Base-by-base conservation (phyloP, 2,113 vertebrate species). In the Pelecanus crispus region DNA sequence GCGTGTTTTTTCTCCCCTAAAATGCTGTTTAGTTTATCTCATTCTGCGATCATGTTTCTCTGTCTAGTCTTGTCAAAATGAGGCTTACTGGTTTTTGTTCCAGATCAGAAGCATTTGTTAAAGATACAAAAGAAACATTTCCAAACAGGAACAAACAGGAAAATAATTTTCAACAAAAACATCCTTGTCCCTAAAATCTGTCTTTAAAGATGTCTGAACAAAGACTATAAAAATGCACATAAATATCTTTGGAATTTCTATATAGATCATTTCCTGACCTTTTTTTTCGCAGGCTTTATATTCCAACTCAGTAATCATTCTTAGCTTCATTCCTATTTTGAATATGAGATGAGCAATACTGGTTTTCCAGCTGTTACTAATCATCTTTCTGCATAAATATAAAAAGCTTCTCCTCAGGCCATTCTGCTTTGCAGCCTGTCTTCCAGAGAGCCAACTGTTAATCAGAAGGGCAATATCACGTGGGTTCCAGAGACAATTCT, bases 301-400 rank as follows among this genome's bases (percentile, higher is more conserved):
- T 55, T 93, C 47, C 45, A 78, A 77, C 32, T 70, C 50, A 53
- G 50, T 72, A 77, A 78, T n/a, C 0, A 62, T 77, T 93, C 88
- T 67, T 36, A 94, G 87, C 80, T 88, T 88, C 29, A 31, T 55
- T 95, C 22, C 36, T 47, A 26, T 81, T 86, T 44, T 47, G 42
- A 94, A n/a, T 74, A 40, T 28, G 59, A 86, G 71, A 67, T 88
- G n/a, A 94, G 67, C 17, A 53, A 25, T 36, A 42, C n/a, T 86
- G 63, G 26, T 58, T 88, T 93, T 86, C 85, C 93, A 93, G 93
- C 85, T 96, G 93, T 70, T 92, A 49, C 63, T 74, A 86, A 94
- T 95, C 62, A 90, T 66, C 74, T 52, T 81, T 55, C 59, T 78
- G 42, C 55, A 94, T 42, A 88, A 82, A 67, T 66, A 66, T 40